Evolutionary conservation across 2,888 invertebrate species (phyloP), one percentile per base, ranked within the genome.

Genomic region (Drosophila subquinaria): DNA sequence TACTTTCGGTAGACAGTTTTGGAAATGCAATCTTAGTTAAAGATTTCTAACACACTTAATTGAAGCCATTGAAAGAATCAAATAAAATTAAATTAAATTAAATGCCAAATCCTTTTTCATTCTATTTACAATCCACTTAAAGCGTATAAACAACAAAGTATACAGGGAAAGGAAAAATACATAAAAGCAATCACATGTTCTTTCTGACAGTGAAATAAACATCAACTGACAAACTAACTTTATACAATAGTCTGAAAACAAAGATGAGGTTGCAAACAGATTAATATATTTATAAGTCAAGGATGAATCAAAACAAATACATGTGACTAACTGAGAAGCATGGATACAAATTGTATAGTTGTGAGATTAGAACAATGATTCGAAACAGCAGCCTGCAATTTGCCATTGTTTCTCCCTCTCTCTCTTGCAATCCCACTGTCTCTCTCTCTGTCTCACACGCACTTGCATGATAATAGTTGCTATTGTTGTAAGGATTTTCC

Each of bases 371-470:
- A 47, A 48, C 61, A 48, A 17, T 27, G 30, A 45, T 48, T 42
- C 4, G 15, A 56, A 51, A 40, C 61, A 73, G 36, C 56, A 74
- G 47, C 38, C 42, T 23, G 40, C 64, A 80, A 69, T 68, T 63
- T 62, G 36, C 45, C 15, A 48, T 69, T 79, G 71, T 50, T 51
- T 45, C 55, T 27, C 4, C 13, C 52, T 13, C 30, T 20, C 35
- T 15, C 15, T 23, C 17, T 17, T 27, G 33, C 27, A 23, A 4
- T 4, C 23, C 23, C 23, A 23, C 23, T 23, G 23, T 1, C 23
- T 23, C 23, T 23, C 5, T 6, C 47, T 35, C 23, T 35, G 30
- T 20, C 40, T 9, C 20, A 9, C 13, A 52, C 10, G 13, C 35
- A 13, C 35, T 38, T 17, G 15, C 36, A 10, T 30, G 42, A n/a